Conservation (phyloP, 2,113 vertebrate genomes). For the Eulacestoma nigropectus region DNA sequence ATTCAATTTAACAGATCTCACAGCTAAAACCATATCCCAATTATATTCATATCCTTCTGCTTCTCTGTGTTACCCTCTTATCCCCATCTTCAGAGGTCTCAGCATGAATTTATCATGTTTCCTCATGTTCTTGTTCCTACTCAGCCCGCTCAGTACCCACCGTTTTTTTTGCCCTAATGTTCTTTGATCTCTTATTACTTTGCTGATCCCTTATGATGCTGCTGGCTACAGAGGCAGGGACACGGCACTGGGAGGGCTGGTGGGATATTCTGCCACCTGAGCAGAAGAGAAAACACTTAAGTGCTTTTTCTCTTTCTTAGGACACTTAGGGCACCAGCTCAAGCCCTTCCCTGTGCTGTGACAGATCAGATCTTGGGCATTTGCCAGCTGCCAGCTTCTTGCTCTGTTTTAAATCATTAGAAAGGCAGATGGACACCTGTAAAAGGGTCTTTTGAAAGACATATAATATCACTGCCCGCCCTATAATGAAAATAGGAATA, state of each 20-base stretch:
- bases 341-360: not conserved
- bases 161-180: not conserved
- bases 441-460: not conserved
- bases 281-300: not conserved
- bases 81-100: conserved; percentile 15
- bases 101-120: not conserved
- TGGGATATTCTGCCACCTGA: not conserved
- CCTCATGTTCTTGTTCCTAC: not conserved
- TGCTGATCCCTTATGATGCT: not conserved
- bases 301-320: too few relatives aligned
- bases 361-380: not conserved
- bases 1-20: conserved; percentile 55
- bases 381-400: not conserved
- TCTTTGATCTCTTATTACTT: not conserved
- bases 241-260: not conserved
- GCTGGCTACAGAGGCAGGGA: not conserved
- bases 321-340: not conserved
- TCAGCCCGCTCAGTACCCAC: not conserved
- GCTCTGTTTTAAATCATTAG: not conserved
- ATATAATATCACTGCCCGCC: not conserved
- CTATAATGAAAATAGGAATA: not conserved
- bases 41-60: not conserved
- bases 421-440: not conserved
- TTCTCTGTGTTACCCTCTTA: conserved; percentile 8
- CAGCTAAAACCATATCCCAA: not conserved